These are phyloP conservation scores for Nemotelus nigrinus DNA, from an alignment of 2,888 invertebrate species.

Conservation along the genomic window DNA sequence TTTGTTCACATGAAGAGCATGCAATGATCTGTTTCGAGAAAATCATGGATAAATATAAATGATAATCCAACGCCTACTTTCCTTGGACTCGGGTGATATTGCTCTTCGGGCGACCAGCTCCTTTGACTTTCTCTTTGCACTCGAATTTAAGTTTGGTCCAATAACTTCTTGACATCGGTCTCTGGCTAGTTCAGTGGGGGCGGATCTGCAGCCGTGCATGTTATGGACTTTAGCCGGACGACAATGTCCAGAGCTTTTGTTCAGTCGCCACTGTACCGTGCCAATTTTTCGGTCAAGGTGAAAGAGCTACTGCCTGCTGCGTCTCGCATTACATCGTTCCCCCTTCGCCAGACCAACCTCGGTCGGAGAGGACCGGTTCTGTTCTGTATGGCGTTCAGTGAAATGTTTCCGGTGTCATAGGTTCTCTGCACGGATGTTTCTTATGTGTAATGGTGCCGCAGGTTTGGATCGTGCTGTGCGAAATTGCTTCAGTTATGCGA, in stretches of 20 bases:
- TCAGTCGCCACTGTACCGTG: conserved; percentile 16
- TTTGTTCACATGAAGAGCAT: background rate
- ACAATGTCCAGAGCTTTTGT: conserved; percentile 3
- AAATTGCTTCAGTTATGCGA: conserved; percentile 32
- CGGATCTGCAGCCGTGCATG: background rate
- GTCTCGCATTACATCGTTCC: background rate
- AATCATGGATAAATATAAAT: too few relatives aligned
- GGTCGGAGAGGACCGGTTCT: conserved; percentile 29
- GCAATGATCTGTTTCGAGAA: too few relatives aligned
- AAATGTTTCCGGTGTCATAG: conserved; percentile 45
- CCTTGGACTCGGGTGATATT: too few relatives aligned
- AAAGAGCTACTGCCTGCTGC: conserved; percentile 4
- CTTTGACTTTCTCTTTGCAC: too few relatives aligned
- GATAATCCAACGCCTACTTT: too few relatives aligned
- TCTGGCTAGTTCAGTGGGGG: too few relatives aligned
- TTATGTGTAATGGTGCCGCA: background rate
- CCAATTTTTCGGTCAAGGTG: conserved; percentile 38
- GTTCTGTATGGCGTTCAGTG: conserved; percentile 32
- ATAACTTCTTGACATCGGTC: too few relatives aligned
- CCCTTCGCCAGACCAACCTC: background rate
- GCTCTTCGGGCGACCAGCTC: too few relatives aligned
- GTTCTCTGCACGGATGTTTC: conserved; percentile 27
- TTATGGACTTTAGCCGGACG: background rate
- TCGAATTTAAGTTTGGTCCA: too few relatives aligned
- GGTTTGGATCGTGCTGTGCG: conserved; percentile 2